A percentile compares a stretch with the other conserved stretches of the same genome.
These are phyloP conservation scores for Osmerus mordax DNA, from an alignment of 2,113 vertebrate genomes.

Conservation along the genomic window DNA sequence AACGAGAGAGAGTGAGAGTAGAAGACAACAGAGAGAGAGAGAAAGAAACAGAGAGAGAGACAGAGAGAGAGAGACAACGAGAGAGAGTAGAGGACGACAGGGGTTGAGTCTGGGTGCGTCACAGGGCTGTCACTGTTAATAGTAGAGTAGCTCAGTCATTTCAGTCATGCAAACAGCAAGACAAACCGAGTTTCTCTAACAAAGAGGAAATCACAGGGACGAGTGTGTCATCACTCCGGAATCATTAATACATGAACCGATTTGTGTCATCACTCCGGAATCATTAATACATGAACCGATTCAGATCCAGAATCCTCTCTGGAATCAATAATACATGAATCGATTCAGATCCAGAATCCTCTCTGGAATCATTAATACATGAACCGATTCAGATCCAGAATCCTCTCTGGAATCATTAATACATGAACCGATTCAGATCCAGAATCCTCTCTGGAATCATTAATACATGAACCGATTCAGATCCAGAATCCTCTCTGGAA, in stretches of 20 bases:
- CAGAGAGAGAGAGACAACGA: background rate
- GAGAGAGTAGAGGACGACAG: background rate
- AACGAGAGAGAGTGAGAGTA: conserved; percentile 3
- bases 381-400: no score
- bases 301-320: background rate
- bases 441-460: no score
- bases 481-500: no score
- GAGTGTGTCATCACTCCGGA: conserved; percentile 22
- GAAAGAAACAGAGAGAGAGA: background rate
- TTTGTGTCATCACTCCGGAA: no score
- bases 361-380: no score
- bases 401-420: no score
- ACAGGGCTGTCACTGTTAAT: conserved; percentile 20
- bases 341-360: no score
- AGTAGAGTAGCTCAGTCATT: background rate
- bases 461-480: no score
- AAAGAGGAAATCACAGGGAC: conserved; percentile 33
- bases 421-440: no score
- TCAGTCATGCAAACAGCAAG: conserved; percentile 4
- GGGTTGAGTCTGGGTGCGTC: conserved; percentile 3
- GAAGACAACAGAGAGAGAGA: background rate
- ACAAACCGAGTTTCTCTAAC: conserved; percentile 32
- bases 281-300: no score
- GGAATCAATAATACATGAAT: conserved; percentile 15
- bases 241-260: background rate